These are phyloP conservation scores for Anthopleura xanthogrammica DNA, from an alignment of 92 coral and sea anemone genomes.

Conservation along the genomic window DNA sequence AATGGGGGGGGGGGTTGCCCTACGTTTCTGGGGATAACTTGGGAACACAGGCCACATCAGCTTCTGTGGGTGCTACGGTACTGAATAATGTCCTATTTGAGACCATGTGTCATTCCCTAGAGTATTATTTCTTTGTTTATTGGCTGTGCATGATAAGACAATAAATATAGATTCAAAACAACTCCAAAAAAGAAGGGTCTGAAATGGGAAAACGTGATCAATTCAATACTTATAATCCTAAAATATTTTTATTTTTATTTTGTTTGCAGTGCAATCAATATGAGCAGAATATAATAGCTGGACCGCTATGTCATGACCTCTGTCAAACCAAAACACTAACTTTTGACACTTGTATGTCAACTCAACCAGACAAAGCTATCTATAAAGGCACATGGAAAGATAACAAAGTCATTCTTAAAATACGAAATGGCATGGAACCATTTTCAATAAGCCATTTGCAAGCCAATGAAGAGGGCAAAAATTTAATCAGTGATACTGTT, in stretches of 20 bases:
- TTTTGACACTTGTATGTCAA: slow-evolving; percentile 13
- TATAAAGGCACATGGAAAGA: slow-evolving; percentile 23
- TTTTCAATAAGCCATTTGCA: neutral
- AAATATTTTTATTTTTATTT: neutral
- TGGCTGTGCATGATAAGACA: too few species aligned
- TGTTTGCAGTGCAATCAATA: slow-evolving; percentile 5
- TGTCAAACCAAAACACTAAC: slow-evolving; percentile 19
- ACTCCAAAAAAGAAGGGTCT: too few species aligned
- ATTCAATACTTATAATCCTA: too few species aligned
- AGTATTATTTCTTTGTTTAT: too few species aligned
- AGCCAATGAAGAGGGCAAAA: neutral
- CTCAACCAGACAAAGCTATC: slow-evolving; percentile 14
- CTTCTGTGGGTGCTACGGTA: too few species aligned
- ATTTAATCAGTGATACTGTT: slow-evolving; percentile 23
- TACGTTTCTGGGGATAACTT: too few species aligned
- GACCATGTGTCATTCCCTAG: too few species aligned
- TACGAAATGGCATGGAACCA: neutral
- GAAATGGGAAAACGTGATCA: too few species aligned
- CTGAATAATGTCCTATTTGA: too few species aligned
- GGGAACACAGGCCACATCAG: too few species aligned
- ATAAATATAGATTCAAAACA: too few species aligned
- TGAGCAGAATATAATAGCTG: slow-evolving; percentile 10
- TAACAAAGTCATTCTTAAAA: slow-evolving; percentile 14
- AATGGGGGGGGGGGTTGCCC: too few species aligned
- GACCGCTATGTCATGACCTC: slow-evolving; percentile 23